Conservation (phyloP, 1,140 invertebrate species). For the Coelopa frigida region DNA sequence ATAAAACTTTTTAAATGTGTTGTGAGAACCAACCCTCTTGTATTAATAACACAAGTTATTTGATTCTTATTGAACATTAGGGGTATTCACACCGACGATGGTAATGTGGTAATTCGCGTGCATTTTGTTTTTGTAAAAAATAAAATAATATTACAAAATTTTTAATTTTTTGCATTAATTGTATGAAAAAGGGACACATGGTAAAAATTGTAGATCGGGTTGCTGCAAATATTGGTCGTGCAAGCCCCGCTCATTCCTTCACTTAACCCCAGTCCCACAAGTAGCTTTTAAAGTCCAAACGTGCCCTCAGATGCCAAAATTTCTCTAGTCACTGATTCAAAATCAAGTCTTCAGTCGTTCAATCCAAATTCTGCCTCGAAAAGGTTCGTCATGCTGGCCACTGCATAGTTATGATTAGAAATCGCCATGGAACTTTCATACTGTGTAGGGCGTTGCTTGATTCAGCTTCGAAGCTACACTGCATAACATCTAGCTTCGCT, state of each 20-base stretch:
- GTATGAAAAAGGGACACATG: neutral
- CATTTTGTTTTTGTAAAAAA: too few relatives aligned
- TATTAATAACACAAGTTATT: too few relatives aligned
- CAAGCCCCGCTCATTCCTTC: too few relatives aligned
- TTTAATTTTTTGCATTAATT: constrained; percentile 5
- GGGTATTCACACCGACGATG: too few relatives aligned
- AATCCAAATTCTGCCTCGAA: neutral
- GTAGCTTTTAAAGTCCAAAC: too few relatives aligned
- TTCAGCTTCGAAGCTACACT: constrained; percentile 6
- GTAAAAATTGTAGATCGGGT: neutral
- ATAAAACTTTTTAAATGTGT: too few relatives aligned
- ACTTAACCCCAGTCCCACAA: too few relatives aligned
- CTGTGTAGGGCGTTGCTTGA: constrained; percentile 3
- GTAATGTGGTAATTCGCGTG: too few relatives aligned
- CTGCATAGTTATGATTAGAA: constrained; percentile 2
- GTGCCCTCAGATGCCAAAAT: too few relatives aligned
- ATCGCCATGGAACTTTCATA: neutral
- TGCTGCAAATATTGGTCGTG: neutral
- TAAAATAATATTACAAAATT: too few relatives aligned
- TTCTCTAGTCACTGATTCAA: neutral
- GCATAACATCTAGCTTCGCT: neutral
- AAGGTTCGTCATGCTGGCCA: neutral
- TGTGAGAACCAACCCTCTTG: too few relatives aligned
- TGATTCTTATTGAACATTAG: too few relatives aligned
- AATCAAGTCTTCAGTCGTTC: neutral